Percentiles rank a stretch among this genome's conserved stretches.
phyloP scores from a whole-genome alignment of 2,888 invertebrate species.

The Octonoba sinensis region DNA sequence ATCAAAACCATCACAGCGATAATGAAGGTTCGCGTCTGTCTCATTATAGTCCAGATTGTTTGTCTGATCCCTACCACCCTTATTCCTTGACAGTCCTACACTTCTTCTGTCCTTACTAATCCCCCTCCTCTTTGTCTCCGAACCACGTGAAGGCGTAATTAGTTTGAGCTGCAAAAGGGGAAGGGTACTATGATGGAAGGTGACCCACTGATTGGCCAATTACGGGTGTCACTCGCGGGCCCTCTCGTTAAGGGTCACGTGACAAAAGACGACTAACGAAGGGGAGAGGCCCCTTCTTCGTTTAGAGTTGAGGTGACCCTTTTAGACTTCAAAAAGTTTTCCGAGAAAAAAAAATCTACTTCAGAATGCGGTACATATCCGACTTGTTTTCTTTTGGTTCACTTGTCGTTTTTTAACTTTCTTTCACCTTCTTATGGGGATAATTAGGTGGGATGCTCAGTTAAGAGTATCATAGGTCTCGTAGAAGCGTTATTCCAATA shows the following conservation, averaged over 20 bases:
- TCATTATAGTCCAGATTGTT: slow-evolving; percentile 58
- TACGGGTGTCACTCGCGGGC: slow-evolving; percentile 64
- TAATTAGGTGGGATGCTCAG: slow-evolving; percentile 47
- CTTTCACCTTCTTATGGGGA: slow-evolving; percentile 11
- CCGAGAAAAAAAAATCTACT: too few species aligned
- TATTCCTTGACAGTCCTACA: background rate
- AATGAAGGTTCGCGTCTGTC: slow-evolving; percentile 13
- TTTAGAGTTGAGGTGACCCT: slow-evolving; percentile 36
- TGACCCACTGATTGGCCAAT: slow-evolving; percentile 61
- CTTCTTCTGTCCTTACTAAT: slow-evolving; percentile 39
- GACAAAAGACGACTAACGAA: slow-evolving; percentile 50
- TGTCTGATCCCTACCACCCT: slow-evolving; percentile 45
- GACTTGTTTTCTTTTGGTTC: slow-evolving; percentile 34
- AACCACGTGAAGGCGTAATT: slow-evolving; percentile 54
- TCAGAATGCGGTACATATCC: too few species aligned
- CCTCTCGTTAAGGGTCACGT: slow-evolving; percentile 63
- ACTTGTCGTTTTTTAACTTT: slow-evolving; percentile 16
- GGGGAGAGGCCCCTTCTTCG: slow-evolving; percentile 13
- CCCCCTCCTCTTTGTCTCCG: slow-evolving; percentile 11
- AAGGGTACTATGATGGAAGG: slow-evolving; percentile 33
- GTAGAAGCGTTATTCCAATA: slow-evolving; percentile 25
- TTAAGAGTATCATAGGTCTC: slow-evolving; percentile 38
- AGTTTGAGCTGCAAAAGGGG: slow-evolving; percentile 37
- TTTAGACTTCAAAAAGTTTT: slow-evolving; percentile 35
- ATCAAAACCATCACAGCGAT: too few species aligned